Conservation (phyloP, 1,140 invertebrate species). For the Neuroterus valhalla region DNA sequence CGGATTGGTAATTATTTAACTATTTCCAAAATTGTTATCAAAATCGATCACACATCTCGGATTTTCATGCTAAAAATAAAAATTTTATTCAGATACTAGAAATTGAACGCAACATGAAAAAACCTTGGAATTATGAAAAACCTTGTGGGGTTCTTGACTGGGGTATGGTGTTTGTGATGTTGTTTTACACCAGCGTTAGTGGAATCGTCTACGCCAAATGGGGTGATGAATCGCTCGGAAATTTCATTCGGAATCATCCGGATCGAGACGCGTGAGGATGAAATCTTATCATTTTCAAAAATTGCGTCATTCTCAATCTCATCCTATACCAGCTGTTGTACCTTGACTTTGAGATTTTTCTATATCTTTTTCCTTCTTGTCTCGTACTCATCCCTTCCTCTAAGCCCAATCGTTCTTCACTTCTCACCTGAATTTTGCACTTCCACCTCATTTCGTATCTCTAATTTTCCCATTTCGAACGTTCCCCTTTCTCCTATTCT, state of each 20-base stretch:
- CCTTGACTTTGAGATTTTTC: background rate
- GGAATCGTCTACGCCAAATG: conserved; percentile 56
- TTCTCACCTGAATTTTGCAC: too few species aligned
- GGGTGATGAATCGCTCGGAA: conserved; percentile 46
- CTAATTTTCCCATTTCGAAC: too few species aligned
- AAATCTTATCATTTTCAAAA: too few species aligned
- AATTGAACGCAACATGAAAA: conserved; percentile 56
- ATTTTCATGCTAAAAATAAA: background rate
- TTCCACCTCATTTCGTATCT: too few species aligned
- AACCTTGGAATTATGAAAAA: conserved; percentile 53
- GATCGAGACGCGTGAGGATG: conserved; percentile 46
- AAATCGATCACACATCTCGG: too few species aligned
- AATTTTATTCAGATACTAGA: conserved; percentile 47
- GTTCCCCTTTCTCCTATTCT: too few species aligned
- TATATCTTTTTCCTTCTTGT: background rate
- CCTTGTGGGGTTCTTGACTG: conserved; percentile 54
- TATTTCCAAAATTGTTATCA: background rate
- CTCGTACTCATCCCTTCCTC: background rate
- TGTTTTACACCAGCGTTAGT: conserved; percentile 49
- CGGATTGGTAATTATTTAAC: conserved; percentile 50
- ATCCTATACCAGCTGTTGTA: too few species aligned
- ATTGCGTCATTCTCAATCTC: too few species aligned
- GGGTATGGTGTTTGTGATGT: conserved; percentile 52
- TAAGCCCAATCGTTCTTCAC: background rate
- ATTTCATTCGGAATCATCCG: conserved; percentile 59